Evolutionary conservation across 2,888 invertebrate genomes (phyloP).

Genomic region (Tupiocoris notatus): DNA sequence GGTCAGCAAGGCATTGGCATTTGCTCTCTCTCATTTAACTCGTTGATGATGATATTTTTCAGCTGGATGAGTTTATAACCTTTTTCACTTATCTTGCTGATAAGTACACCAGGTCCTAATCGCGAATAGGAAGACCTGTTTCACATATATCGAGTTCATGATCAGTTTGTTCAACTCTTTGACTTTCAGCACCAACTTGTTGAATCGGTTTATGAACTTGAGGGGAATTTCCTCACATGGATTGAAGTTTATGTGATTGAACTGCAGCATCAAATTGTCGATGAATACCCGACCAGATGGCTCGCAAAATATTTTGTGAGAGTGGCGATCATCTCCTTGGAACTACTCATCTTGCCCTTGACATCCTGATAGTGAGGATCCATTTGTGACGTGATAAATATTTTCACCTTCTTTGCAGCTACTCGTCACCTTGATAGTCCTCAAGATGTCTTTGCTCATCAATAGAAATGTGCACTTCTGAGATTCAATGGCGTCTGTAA

Average conservation of each 20-base stretch:
- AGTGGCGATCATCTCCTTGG: neutral
- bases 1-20: neutral
- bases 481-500: no score
- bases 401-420: neutral
- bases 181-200: neutral
- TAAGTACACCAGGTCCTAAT: neutral
- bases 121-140: neutral
- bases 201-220: neutral
- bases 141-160: neutral
- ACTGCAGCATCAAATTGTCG: neutral
- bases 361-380: neutral
- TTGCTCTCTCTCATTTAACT: neutral
- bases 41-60: neutral
- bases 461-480: no score
- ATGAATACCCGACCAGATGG: neutral
- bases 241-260: neutral
- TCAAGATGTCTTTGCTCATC: no score
- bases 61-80: neutral
- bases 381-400: neutral
- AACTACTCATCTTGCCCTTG: neutral
- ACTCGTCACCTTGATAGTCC: no score
- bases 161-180: neutral
- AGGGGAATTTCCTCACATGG: neutral
- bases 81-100: neutral
- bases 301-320: neutral